phyloP scores from a whole-genome alignment of 2,113 vertebrate species.

The Xenus cinereus region DNA sequence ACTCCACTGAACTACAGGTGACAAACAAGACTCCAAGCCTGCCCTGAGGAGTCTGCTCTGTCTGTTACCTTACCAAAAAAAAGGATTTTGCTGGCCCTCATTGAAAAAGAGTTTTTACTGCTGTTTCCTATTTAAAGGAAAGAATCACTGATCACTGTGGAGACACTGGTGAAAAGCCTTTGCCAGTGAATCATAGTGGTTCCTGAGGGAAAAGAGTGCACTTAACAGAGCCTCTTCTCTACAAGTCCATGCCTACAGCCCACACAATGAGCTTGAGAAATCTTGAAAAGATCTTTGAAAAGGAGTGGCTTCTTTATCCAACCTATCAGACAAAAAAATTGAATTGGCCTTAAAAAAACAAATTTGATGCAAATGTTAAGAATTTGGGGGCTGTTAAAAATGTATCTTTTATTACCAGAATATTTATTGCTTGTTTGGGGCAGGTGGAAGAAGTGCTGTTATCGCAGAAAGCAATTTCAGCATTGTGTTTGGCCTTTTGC shows the following conservation, averaged over 20 bases:
- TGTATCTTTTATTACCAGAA: not conserved
- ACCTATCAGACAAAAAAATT: not conserved
- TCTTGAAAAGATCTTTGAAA: not conserved
- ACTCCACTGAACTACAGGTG: not conserved
- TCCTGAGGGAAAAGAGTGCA: not conserved
- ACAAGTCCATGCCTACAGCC: not conserved
- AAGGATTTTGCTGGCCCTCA: not conserved
- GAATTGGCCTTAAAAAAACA: not conserved
- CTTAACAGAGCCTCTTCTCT: not conserved
- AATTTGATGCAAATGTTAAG: not conserved
- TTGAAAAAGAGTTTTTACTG: not conserved
- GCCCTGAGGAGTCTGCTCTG: not conserved
- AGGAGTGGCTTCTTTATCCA: not conserved
- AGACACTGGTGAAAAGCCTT: conserved; percentile 6
- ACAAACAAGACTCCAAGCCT: not conserved
- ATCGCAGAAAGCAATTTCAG: not conserved
- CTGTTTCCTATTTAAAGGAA: conserved; percentile 22
- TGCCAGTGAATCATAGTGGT: not conserved
- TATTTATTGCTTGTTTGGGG: not conserved
- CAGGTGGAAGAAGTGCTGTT: not conserved
- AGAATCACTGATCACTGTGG: not conserved
- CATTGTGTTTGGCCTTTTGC: not conserved
- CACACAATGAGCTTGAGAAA: not conserved
- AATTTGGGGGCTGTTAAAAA: not conserved
- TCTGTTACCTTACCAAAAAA: conserved; percentile 1